Evolutionary conservation across 2,113 vertebrate genomes (phyloP).

Genomic region (Cyprinus carpio): DNA sequence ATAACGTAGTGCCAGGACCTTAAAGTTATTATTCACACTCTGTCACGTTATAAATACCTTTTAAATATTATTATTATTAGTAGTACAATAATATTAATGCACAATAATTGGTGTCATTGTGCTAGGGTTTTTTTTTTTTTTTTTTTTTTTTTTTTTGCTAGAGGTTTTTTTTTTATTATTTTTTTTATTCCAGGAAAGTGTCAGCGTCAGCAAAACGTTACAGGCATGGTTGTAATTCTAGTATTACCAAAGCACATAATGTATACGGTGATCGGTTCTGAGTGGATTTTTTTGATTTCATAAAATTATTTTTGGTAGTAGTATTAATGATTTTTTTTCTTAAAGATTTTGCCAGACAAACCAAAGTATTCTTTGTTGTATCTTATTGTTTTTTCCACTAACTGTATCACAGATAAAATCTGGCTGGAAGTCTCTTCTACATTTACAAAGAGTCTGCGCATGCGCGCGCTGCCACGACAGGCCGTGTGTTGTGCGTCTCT

Average conservation of each 20-base stretch:
- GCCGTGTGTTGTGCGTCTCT: slow-evolving; percentile 73
- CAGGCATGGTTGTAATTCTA: neutral
- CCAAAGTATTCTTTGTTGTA: neutral
- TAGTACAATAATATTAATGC: neutral
- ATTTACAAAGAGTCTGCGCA: slow-evolving; percentile 56
- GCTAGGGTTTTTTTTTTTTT: neutral
- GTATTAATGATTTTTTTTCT: no score
- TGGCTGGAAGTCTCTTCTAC: neutral
- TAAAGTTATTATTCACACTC: neutral
- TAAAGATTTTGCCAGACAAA: neutral
- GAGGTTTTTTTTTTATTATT: no score
- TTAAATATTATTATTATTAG: neutral
- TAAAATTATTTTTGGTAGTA: no score
- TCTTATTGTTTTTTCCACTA: slow-evolving; percentile 17
- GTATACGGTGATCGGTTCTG: no score
- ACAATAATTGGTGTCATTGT: neutral
- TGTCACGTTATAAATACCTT: neutral
- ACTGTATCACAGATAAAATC: slow-evolving; percentile 44
- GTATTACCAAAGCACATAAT: neutral
- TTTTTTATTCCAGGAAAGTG: neutral
- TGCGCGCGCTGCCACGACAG: slow-evolving; percentile 56
- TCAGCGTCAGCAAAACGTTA: neutral
- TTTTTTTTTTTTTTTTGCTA: neutral
- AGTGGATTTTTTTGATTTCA: no score
- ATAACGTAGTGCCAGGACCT: neutral